Percentiles rank a stretch among this genome's conserved stretches.
These are phyloP conservation scores for Synchiropus splendidus DNA, from an alignment of 2,113 vertebrate species.

Conservation along the genomic window DNA sequence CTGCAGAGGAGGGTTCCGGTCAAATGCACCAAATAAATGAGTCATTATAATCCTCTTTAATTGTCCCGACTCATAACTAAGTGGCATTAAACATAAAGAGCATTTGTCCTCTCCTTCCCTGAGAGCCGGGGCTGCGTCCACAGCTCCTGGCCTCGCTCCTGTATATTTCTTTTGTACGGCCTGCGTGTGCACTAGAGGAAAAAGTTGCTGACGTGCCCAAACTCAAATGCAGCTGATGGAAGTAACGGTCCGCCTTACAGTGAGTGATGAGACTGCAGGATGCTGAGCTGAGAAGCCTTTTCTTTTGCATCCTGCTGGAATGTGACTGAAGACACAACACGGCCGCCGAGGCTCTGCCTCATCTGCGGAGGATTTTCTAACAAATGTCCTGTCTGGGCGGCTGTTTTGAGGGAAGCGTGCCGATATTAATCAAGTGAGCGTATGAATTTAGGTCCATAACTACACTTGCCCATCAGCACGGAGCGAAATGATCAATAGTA, in stretches of 20 bases:
- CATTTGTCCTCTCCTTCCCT: no score
- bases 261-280: constrained; percentile 69
- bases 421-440: constrained; percentile 41
- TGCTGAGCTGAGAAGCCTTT: constrained; percentile 51
- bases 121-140: constrained; percentile 29
- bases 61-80: no score
- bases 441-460: no score
- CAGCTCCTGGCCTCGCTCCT: constrained; percentile 26
- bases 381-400: constrained; percentile 12
- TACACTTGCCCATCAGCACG: constrained; percentile 43
- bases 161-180: constrained; percentile 47
- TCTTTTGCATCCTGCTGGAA: constrained; percentile 45
- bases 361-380: constrained; percentile 2
- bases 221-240: constrained; percentile 66
- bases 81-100: no score
- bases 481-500: constrained; percentile 54
- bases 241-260: constrained; percentile 60
- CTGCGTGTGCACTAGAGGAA: constrained; percentile 46
- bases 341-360: constrained; percentile 14
- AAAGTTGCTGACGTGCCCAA: constrained; percentile 64
- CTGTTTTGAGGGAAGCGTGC: constrained; percentile 18
- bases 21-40: no score
- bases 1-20: no score
- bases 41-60: no score
- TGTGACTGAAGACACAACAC: constrained; percentile 36